Evolutionary conservation across 2,888 invertebrate species (phyloP).

Genomic region (Cosmorhoe ocellata): DNA sequence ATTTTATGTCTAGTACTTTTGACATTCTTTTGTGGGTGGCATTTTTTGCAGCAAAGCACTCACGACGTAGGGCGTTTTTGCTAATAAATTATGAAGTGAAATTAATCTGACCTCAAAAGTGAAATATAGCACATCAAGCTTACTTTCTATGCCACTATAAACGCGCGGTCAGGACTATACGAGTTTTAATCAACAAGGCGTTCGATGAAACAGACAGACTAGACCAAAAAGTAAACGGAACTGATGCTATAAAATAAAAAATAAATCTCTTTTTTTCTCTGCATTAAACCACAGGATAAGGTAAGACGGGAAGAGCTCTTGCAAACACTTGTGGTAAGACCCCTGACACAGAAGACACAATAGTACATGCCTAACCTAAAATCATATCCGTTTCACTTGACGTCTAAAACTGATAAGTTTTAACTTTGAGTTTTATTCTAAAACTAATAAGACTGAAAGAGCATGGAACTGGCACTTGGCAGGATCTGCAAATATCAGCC

Average conservation of each 20-base stretch:
- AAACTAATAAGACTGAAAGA: too few relatives aligned
- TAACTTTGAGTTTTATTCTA: too few relatives aligned
- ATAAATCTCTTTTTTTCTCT: neutral
- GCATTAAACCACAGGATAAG: constrained; percentile 10
- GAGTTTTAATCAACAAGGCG: too few relatives aligned
- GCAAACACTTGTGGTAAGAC: constrained; percentile 32
- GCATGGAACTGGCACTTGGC: too few relatives aligned
- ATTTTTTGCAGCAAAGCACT: constrained; percentile 36
- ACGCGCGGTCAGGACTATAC: too few relatives aligned
- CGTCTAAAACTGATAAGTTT: neutral
- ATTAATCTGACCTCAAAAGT: constrained; percentile 28
- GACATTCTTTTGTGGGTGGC: constrained; percentile 36
- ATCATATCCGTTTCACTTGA: neutral
- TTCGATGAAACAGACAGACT: too few relatives aligned
- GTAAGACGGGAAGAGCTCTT: constrained; percentile 26
- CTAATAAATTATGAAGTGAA: constrained; percentile 36
- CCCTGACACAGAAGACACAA: constrained; percentile 12
- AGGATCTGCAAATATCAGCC: too few relatives aligned
- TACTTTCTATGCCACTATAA: constrained; percentile 17
- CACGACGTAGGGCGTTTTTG: constrained; percentile 33
- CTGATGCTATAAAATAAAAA: too few relatives aligned
- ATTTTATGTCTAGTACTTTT: constrained; percentile 6
- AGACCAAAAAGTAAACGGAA: too few relatives aligned
- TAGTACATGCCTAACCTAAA: neutral
- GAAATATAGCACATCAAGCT: constrained; percentile 2